Evolutionary conservation across 2,888 invertebrate genomes (phyloP), one percentile per base, ranked within the genome.

Genomic region (Phlogophora meticulosa): DNA sequence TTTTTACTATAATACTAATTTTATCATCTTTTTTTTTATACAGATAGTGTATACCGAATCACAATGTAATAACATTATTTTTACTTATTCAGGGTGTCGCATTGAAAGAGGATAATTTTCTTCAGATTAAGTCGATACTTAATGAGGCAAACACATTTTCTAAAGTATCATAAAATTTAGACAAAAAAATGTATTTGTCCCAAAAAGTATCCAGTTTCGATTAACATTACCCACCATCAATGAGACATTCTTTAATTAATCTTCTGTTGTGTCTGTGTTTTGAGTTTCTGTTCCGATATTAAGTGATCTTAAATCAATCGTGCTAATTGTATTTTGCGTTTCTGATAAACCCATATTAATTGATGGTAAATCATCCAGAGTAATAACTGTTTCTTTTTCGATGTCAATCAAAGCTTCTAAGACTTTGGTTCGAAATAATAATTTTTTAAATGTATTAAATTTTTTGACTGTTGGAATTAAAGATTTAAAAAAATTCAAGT

Each of bases 361-460:
- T 53, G 24, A 40, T 53, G 53, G 72, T 68, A 68, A 71, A 71
- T 74, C 71, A 74, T 42, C 42, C 4, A 55, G 17, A 17, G 28
- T 42, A 42, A 55, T 42, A 15, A 55, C 28, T 17, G 28, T 28
- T 55, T 42, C 28, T 42, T 55, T 42, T 55, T 55, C 71, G 53
- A 72, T 78, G 38, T 80, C 73, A 71, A 80, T 78, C 43, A 76
- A 66, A 72, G 68, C 66, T 61, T 72, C 59, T 74, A 78, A 76
- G 24, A 80, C 71, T 80, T 80, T 73, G 4, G 76, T 72, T 34
- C 72, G 78, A 69, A 80, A 79, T 73, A 78, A 62, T 76, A 79
- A 36, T 78, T 79, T 79, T 72, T 78, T 71, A 61, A 73, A 78
- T 24, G 20, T 51, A 68, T 42, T 63, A 24, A 76, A 65, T 72